Evolutionary conservation across 1,140 invertebrate genomes (phyloP).

Genomic region (Chionoecetes opilio): DNA sequence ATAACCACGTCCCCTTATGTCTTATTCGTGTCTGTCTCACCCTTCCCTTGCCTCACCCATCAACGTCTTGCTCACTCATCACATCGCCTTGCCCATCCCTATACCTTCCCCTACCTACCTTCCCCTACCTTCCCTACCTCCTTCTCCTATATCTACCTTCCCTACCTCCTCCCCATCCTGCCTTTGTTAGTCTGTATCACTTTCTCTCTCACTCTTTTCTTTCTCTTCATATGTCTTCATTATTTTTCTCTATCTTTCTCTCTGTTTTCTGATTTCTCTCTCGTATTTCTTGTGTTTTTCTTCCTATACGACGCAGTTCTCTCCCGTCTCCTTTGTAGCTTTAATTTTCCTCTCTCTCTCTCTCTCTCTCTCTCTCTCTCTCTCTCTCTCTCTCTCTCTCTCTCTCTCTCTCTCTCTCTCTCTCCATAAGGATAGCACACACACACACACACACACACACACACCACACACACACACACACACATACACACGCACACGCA

Average conservation of each 20-base stretch:
- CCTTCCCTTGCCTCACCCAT: conserved; percentile 3
- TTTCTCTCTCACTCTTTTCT: background rate
- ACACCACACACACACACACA: background rate
- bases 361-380: background rate
- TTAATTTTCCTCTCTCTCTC: background rate
- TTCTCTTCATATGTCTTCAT: background rate
- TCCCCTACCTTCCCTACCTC: background rate
- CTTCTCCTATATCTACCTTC: background rate
- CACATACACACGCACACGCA: background rate
- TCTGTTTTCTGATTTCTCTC: too few relatives aligned
- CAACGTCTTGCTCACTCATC: background rate
- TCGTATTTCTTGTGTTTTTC: too few relatives aligned
- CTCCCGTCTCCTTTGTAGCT: background rate
- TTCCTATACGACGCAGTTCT: too few relatives aligned
- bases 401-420: too few relatives aligned
- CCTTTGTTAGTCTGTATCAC: background rate
- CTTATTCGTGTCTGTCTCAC: conserved; percentile 1
- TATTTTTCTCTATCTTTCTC: background rate
- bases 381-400: too few relatives aligned
- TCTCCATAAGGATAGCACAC: conserved; percentile 17
- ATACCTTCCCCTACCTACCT: too few relatives aligned
- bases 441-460: background rate
- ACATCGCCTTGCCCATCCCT: background rate
- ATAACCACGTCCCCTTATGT: background rate
- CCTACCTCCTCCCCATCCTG: background rate